A percentile compares a stretch with the other conserved stretches of the same genome.
Conservation (phyloP, 1,140 invertebrate genomes). For the Drosophila sproati region DNA sequence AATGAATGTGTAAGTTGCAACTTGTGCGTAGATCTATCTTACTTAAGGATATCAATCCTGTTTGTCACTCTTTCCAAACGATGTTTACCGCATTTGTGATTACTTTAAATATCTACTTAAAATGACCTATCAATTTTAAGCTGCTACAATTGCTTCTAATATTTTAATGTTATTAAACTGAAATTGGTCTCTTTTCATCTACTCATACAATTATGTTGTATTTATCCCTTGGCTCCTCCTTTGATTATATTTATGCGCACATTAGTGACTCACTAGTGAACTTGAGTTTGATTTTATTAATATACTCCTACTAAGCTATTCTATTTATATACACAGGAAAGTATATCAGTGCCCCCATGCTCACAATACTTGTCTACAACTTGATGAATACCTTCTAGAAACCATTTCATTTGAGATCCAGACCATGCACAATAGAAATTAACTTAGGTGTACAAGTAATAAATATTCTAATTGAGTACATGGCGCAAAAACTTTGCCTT, state of each 20-base stretch:
- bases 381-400: neutral
- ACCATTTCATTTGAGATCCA: constrained; percentile 11
- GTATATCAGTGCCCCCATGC: neutral
- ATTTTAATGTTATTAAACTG: no score
- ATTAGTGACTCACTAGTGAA: neutral
- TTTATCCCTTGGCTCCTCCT: neutral
- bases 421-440: constrained; percentile 27
- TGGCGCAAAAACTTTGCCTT: constrained; percentile 13
- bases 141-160: no score
- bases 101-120: no score
- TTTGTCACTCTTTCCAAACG: no score
- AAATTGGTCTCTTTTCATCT: no score
- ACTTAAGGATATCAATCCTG: no score
- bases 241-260: neutral
- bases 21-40: neutral
- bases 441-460: constrained; percentile 37
- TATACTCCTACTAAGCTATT: neutral
- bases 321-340: neutral
- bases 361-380: neutral
- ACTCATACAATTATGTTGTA: no score
- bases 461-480: constrained; percentile 44
- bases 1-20: neutral
- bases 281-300: neutral
- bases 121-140: no score
- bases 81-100: no score